These are phyloP conservation scores for Belgica antarctica DNA, from an alignment of 2,888 invertebrate genomes.

Conservation along the genomic window DNA sequence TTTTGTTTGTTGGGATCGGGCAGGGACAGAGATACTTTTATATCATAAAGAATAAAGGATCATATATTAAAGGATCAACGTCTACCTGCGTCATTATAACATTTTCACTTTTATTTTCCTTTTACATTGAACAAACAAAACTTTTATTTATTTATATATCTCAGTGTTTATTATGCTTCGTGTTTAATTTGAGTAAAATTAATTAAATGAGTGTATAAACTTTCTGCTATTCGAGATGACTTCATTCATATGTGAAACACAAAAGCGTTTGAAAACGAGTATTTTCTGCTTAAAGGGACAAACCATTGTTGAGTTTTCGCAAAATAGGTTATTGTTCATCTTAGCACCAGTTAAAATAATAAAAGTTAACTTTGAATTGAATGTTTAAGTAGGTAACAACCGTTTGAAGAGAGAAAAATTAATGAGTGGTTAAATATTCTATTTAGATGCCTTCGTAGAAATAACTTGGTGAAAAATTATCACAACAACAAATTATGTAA, in stretches of 20 bases:
- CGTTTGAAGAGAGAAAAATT: neutral
- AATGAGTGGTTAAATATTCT: slow-evolving; percentile 6
- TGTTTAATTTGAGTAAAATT: neutral
- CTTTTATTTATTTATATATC: slow-evolving; percentile 22
- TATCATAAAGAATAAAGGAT: neutral
- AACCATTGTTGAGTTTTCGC: too few relatives aligned
- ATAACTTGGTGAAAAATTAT: slow-evolving; percentile 6
- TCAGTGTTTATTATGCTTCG: neutral
- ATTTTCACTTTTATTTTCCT: neutral
- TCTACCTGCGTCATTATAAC: neutral
- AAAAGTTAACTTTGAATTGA: slow-evolving; percentile 10
- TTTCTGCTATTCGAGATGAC: neutral
- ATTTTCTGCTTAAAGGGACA: too few relatives aligned
- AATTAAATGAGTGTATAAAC: neutral
- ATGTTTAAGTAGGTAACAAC: slow-evolving; percentile 1
- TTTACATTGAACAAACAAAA: slow-evolving; percentile 24
- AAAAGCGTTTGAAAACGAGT: neutral
- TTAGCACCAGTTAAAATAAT: slow-evolving; percentile 32
- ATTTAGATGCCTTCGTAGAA: neutral
- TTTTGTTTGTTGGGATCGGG: neutral
- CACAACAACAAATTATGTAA: slow-evolving; percentile 15
- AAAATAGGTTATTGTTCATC: slow-evolving; percentile 24
- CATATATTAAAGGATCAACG: too few relatives aligned
- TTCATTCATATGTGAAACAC: neutral
- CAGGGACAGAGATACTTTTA: neutral